A percentile compares a stretch with the other conserved stretches of the same genome.
These are phyloP conservation scores for mouse (Mus musculus) DNA, from an alignment of 2,113 vertebrate species.

Conservation along the genomic window DNA sequence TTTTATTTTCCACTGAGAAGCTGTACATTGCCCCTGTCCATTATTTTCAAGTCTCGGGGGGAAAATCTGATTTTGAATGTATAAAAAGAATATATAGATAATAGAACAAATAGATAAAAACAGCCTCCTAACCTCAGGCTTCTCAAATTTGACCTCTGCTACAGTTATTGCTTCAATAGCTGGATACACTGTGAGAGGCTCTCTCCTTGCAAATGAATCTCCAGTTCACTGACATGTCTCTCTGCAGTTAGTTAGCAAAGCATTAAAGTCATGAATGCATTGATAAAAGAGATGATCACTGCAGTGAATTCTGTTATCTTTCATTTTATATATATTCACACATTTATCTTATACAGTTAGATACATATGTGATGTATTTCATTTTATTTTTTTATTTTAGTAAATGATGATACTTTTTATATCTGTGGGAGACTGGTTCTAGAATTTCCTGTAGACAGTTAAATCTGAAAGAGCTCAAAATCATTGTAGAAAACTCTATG, in stretches of 20 bases:
- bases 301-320: background rate
- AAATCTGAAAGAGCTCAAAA: background rate
- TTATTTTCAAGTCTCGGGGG: slow-evolving; percentile 49
- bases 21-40: background rate
- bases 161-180: slow-evolving; percentile 26
- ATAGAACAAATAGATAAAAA: slow-evolving; percentile 63
- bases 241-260: background rate
- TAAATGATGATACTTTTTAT: background rate
- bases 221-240: slow-evolving; percentile 38
- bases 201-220: slow-evolving; percentile 44
- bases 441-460: too few relatives aligned
- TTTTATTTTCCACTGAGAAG: slow-evolving; percentile 46
- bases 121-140: slow-evolving; percentile 54
- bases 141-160: slow-evolving; percentile 61
- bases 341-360: background rate
- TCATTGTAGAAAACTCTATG: background rate
- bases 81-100: slow-evolving; percentile 47
- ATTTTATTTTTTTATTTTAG: background rate
- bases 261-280: background rate
- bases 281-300: background rate
- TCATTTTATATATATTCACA: background rate
- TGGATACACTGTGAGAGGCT: background rate
- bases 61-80: slow-evolving; percentile 44
- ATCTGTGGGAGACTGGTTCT: background rate
- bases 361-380: background rate